Percentiles rank a stretch among this genome's conserved stretches.
phyloP scores from a whole-genome alignment of 2,113 vertebrate genomes.

The Athene cunicularia region DNA sequence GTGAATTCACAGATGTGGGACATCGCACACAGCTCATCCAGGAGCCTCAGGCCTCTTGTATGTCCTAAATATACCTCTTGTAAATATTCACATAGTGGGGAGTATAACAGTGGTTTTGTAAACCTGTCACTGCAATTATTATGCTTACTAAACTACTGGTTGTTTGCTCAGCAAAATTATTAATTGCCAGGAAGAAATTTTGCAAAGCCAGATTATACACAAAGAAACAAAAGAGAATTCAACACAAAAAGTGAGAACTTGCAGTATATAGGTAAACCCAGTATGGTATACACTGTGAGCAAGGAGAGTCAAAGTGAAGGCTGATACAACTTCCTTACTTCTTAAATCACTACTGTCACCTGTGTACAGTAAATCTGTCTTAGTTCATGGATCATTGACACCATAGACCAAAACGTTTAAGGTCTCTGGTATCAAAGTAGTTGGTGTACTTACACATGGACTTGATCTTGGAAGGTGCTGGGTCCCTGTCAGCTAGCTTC shows the following conservation, averaged over 20 bases:
- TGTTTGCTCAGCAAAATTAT: background rate
- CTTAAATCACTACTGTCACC: background rate
- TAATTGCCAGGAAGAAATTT: background rate
- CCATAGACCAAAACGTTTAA: background rate
- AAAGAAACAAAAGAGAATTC: background rate
- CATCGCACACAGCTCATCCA: background rate
- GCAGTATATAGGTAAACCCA: background rate
- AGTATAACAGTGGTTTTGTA: background rate
- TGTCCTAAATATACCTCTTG: background rate
- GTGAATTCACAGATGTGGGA: background rate
- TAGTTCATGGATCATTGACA: constrained; percentile 31
- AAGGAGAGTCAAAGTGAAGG: background rate
- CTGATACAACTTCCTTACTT: constrained; percentile 1
- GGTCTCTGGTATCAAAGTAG: background rate
- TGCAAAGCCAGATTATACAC: background rate
- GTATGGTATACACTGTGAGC: background rate
- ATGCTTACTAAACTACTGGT: background rate
- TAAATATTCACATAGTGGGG: background rate
- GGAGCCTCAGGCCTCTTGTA: background rate
- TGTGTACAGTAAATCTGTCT: constrained; percentile 19
- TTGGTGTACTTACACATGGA: background rate
- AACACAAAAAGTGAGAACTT: background rate
- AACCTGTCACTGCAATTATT: background rate
- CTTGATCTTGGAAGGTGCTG: background rate
- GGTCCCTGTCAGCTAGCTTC: background rate